A percentile compares a stretch with the other conserved stretches of the same genome.
phyloP scores from a whole-genome alignment of 2,113 vertebrate species.

The Peromyscus polionotus region DNA sequence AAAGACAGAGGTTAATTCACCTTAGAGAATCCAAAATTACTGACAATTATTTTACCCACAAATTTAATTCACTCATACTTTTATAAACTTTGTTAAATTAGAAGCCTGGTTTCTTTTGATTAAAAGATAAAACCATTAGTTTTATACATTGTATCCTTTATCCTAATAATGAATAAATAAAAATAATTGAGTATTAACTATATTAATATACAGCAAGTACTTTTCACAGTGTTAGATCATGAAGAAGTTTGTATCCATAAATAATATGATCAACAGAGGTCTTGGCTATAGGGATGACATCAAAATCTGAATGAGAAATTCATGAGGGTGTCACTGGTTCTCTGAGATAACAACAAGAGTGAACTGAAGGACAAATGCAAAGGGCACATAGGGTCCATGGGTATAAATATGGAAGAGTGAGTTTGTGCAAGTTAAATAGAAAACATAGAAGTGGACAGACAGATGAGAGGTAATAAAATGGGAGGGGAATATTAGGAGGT shows the following conservation, averaged over 20 bases:
- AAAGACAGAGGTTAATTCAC: background rate
- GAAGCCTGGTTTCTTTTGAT: background rate
- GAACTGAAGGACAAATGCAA: too few relatives aligned
- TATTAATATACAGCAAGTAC: background rate
- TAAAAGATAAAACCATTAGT: background rate
- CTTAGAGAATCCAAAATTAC: background rate
- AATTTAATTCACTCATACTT: background rate
- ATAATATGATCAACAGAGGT: background rate
- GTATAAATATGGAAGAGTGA: background rate
- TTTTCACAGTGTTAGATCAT: background rate
- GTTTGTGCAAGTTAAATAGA: background rate
- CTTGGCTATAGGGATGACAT: background rate
- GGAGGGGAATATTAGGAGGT: too few relatives aligned
- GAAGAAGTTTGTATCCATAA: background rate
- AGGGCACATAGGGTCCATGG: rapidly evolving
- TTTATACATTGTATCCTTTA: background rate
- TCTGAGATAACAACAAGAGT: rapidly evolving
- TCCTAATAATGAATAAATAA: background rate
- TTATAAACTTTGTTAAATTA: background rate
- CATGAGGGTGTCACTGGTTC: too few relatives aligned
- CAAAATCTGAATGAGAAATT: background rate
- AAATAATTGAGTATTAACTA: background rate
- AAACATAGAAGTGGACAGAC: rapidly evolving
- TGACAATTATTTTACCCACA: background rate
- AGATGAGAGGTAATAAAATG: background rate